These are phyloP conservation scores for Stenodema calcarata DNA, from an alignment of 2,888 invertebrate genomes.

Conservation along the genomic window DNA sequence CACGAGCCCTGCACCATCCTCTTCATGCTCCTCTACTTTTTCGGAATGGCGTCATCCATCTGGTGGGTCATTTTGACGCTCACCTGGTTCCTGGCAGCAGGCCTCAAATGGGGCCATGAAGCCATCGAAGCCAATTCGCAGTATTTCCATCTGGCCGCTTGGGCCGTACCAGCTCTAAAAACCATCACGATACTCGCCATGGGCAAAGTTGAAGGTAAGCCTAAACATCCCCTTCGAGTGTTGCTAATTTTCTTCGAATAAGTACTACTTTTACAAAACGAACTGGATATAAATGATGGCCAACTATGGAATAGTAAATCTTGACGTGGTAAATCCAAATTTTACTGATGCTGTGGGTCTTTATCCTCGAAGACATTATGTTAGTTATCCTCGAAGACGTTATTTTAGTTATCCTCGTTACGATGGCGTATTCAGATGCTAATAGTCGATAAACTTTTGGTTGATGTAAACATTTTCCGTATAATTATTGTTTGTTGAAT, in stretches of 20 bases:
- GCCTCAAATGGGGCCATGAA: slow-evolving; percentile 97
- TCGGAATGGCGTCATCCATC: slow-evolving; percentile 94
- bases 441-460: no score
- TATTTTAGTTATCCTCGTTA: no score
- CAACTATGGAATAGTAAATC: no score
- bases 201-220: slow-evolving; percentile 91
- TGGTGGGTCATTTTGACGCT: slow-evolving; percentile 98
- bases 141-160: slow-evolving; percentile 96
- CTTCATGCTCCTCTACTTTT: slow-evolving; percentile 95
- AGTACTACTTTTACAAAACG: no score
- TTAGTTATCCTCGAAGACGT: no score
- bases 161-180: slow-evolving; percentile 95
- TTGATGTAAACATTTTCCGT: no score
- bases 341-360: no score
- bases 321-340: no score
- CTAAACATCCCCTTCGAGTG: background rate
- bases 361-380: no score
- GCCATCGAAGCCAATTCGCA: slow-evolving; percentile 97
- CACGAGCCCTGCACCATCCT: slow-evolving; percentile 87
- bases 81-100: slow-evolving; percentile 96
- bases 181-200: slow-evolving; percentile 94
- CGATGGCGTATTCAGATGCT: no score
- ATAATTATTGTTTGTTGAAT: no score
- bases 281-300: no score
- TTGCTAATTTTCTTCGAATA: background rate